Evolutionary conservation across 2,888 invertebrate genomes (phyloP), one percentile per base, ranked within the genome.

Genomic region (Heliconius erato): DNA sequence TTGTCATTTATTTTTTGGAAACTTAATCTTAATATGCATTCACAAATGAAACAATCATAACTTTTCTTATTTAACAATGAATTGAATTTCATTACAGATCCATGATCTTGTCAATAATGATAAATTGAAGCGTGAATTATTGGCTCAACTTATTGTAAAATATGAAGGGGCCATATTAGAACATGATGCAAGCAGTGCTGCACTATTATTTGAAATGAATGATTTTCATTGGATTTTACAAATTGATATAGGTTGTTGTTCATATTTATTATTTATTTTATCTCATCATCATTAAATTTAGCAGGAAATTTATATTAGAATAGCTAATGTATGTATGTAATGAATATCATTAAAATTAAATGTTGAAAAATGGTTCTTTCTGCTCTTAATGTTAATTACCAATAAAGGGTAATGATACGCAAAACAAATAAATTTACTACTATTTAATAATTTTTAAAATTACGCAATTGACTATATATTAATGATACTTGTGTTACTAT

Each of bases 221-320:
- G 96, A 96, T 89, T 97, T 97, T 89, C 96, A 97, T 90, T 97
- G 97, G 93, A 94, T 97, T 76, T 91, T 97, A 44, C 95, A 96
- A 85, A 96, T 97, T 85, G 94, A 93, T 84, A 92, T 96, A 86
- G 96, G 96, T 96, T 89, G 28, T 28, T 28, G 28, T 80, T 65
- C 7, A 32, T 40, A 44, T 40, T 59, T 35, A 16, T 26, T 67
- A 26, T 26, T 28, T 28, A 12, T 28, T 67, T 14, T 16, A 16
- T 67, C 65, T 65, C 26, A 65, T 26, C n/a, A 26, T 23, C 12
- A 65, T 23, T 12, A 65, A 23, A 65, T 65, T n/a, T n/a, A 65
- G 26, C 12, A 65, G n/a, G 12, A 26, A 65, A n/a, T 2, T 12
- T 26, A 65, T 65, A n/a, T 3, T 26, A n/a, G 63, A 7, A 23